phyloP scores from a whole-genome alignment of 2,113 vertebrate species.

The Blennius ocellaris region DNA sequence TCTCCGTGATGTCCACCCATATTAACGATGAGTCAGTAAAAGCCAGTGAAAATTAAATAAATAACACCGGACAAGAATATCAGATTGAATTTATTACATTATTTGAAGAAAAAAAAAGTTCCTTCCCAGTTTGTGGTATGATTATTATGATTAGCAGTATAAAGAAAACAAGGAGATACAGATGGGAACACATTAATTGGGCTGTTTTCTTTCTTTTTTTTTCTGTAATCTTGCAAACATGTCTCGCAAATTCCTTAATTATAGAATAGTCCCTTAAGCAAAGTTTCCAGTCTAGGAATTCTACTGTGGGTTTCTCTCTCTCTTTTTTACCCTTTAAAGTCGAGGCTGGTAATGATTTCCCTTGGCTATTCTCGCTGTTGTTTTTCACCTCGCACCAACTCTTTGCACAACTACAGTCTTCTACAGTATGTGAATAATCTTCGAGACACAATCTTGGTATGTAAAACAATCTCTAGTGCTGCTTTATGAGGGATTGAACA shows the following conservation, averaged over 20 bases:
- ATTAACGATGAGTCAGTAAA: too few relatives aligned
- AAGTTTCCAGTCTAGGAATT: slow-evolving; percentile 58
- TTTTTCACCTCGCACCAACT: slow-evolving; percentile 46
- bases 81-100: too few relatives aligned
- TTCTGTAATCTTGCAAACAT: slow-evolving; percentile 10
- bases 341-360: slow-evolving; percentile 64
- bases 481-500: not conserved
- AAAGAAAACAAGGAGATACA: not conserved
- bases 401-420: slow-evolving; percentile 3
- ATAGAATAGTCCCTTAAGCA: slow-evolving; percentile 59
- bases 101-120: too few relatives aligned
- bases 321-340: slow-evolving; percentile 1
- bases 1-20: too few relatives aligned
- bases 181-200: not conserved
- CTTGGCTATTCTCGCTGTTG: slow-evolving; percentile 43
- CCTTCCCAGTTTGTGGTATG: not conserved
- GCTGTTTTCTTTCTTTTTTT: not conserved
- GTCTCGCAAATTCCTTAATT: slow-evolving; percentile 58
- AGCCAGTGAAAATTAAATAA: too few relatives aligned
- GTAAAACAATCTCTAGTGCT: slow-evolving; percentile 6
- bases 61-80: too few relatives aligned
- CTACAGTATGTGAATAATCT: slow-evolving; percentile 31
- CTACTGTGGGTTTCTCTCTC: slow-evolving; percentile 46
- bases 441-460: slow-evolving; percentile 6
- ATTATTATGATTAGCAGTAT: not conserved